These are phyloP conservation scores for Pteronotus mesoamericanus DNA, from an alignment of 2,797 vertebrate genomes.

Conservation along the genomic window DNA sequence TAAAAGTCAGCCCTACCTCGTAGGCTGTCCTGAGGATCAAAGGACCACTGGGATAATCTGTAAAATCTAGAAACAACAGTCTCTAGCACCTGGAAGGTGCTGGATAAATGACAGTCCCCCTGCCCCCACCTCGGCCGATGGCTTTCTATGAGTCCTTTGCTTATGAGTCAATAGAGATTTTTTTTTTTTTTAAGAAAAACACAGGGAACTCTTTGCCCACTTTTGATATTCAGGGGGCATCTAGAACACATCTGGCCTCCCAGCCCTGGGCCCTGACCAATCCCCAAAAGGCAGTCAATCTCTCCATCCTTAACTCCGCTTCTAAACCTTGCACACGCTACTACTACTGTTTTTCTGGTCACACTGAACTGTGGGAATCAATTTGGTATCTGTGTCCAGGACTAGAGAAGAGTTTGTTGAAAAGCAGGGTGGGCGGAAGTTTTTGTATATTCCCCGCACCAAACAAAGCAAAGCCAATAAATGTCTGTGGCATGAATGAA, in stretches of 20 bases:
- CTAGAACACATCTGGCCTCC: background rate
- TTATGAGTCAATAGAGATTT: background rate
- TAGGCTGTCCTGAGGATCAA: background rate
- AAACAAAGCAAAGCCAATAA: background rate
- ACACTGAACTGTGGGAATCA: too few species aligned
- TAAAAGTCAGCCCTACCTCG: background rate
- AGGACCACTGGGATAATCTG: background rate
- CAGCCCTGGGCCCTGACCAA: rapidly evolving
- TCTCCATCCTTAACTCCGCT: background rate
- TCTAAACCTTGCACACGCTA: rapidly evolving
- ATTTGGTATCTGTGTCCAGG: background rate
- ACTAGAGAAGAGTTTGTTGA: background rate
- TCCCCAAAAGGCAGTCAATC: too few species aligned
- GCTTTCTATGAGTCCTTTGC: background rate
- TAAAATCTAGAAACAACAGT: background rate
- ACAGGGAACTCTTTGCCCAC: background rate
- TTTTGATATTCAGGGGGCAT: background rate
- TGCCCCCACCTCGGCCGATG: too few species aligned
- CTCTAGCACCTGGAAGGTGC: background rate
- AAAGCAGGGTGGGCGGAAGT: background rate
- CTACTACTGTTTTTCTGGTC: background rate
- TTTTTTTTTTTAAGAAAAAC: background rate
- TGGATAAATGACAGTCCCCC: background rate
- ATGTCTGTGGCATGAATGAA: background rate
- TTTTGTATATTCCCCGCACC: background rate